These are phyloP conservation scores for Trachelipus rathkii DNA, from an alignment of 1,140 invertebrate species.

Conservation along the genomic window DNA sequence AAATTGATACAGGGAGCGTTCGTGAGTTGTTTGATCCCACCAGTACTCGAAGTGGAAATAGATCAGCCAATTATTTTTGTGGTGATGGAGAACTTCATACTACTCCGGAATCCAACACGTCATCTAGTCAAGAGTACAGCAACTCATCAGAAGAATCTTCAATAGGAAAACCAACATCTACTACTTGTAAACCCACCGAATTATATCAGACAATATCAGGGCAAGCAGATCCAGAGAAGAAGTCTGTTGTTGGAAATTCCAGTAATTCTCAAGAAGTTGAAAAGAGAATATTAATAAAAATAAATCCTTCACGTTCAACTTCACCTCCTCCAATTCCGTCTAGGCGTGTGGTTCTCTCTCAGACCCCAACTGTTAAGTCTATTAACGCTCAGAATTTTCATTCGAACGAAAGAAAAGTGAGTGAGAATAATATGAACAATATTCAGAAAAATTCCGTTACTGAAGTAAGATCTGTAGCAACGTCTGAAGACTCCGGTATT, in stretches of 20 bases:
- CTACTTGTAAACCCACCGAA: constrained; percentile 32
- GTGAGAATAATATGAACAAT: neutral
- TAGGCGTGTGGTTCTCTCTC: neutral
- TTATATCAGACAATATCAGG: constrained; percentile 13
- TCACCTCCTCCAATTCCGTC: neutral
- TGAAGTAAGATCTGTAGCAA: neutral
- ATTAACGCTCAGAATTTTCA: neutral
- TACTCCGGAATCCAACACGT: constrained; percentile 40
- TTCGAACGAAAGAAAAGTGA: neutral
- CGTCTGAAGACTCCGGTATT: constrained; percentile 46
- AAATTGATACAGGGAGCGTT: constrained; percentile 30
- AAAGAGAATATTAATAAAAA: constrained; percentile 20
- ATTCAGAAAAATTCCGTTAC: constrained; percentile 3
- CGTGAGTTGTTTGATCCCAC: constrained; percentile 35
- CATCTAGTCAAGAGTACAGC: constrained; percentile 45
- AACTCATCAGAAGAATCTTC: constrained; percentile 43
- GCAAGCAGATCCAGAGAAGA: neutral
- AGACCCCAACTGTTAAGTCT: neutral
- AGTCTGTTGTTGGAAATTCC: neutral
- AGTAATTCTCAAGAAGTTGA: neutral
- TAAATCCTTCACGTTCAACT: constrained; percentile 21
- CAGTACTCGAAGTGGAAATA: constrained; percentile 47
- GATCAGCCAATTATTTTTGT: constrained; percentile 26
- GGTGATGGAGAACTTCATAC: constrained; percentile 32
- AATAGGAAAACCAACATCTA: constrained; percentile 34